Evolutionary conservation across 2,797 vertebrate species (phyloP).

Genomic region (Agapornis canus): DNA sequence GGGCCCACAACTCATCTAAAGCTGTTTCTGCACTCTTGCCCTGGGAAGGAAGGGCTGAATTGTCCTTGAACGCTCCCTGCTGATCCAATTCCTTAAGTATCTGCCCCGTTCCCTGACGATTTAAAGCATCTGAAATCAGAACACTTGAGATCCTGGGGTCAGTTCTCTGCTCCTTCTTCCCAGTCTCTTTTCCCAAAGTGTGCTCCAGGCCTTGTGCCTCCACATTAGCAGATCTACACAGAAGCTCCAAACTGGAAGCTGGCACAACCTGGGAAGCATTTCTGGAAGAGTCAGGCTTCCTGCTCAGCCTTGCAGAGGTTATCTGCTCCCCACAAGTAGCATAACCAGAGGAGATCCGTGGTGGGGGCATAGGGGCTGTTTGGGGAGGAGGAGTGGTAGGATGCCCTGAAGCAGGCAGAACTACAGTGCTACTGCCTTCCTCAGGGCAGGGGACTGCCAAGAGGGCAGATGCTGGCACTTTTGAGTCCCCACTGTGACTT

Average conservation of each 20-base stretch:
- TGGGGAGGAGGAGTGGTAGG: not conserved
- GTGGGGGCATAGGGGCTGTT: slow-evolving; percentile 19
- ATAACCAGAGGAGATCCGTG: slow-evolving; percentile 65
- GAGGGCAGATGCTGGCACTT: slow-evolving; percentile 53
- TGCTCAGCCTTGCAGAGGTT: slow-evolving; percentile 36
- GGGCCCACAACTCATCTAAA: slow-evolving; percentile 78
- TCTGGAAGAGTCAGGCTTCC: slow-evolving; percentile 62
- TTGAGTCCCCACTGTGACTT: not conserved
- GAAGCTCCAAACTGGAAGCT: slow-evolving; percentile 61
- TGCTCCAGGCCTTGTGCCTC: not conserved
- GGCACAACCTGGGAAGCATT: slow-evolving; percentile 67
- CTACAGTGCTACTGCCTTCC: slow-evolving; percentile 37
- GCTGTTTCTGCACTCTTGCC: slow-evolving; percentile 74
- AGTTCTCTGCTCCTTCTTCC: not conserved
- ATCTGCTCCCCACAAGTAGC: not conserved
- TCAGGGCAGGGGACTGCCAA: slow-evolving; percentile 77
- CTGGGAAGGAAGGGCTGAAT: not conserved
- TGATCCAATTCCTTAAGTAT: not conserved
- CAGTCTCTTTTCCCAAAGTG: not conserved
- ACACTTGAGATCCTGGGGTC: slow-evolving; percentile 64
- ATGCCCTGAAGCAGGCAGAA: not conserved
- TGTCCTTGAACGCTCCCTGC: not conserved
- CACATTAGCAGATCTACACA: slow-evolving; percentile 55
- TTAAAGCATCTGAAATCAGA: not conserved
- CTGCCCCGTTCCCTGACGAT: not conserved